These are phyloP conservation scores for Ariopsis seemanni DNA, from an alignment of 2,113 vertebrate species.

Conservation along the genomic window DNA sequence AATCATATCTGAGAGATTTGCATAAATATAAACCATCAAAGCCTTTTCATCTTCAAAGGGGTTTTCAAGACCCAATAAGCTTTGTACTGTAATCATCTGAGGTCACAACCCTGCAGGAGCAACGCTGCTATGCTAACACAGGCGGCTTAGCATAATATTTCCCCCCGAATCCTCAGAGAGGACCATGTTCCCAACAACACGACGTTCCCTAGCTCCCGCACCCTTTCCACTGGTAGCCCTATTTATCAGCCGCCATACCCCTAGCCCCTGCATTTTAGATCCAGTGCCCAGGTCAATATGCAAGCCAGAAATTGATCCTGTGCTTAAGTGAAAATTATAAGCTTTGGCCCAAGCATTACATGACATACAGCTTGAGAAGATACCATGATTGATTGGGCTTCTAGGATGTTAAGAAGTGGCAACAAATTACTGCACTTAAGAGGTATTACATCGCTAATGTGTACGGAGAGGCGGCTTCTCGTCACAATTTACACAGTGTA, in stretches of 20 bases:
- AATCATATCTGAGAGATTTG: conserved; percentile 99
- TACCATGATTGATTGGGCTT: conserved; percentile 47
- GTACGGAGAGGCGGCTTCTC: conserved; percentile 11
- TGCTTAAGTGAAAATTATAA: conserved; percentile 54
- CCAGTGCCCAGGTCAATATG: neutral
- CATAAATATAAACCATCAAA: conserved; percentile 99
- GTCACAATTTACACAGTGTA: conserved; percentile 32
- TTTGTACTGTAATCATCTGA: conserved; percentile 99
- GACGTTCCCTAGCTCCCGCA: conserved; percentile 82
- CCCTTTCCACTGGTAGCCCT: conserved; percentile 63
- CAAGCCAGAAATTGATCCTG: conserved; percentile 17
- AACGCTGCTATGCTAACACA: conserved; percentile 99
- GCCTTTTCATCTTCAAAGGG: conserved; percentile 99
- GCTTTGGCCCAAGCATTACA: conserved; percentile 45
- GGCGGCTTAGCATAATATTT: conserved; percentile 99
- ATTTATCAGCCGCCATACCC: conserved; percentile 22
- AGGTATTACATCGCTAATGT: conserved; percentile 40
- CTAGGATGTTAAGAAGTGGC: conserved; percentile 54
- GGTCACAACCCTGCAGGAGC: conserved; percentile 99
- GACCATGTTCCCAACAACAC: conserved; percentile 84
- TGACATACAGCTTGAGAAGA: conserved; percentile 29
- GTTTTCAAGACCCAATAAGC: conserved; percentile 99
- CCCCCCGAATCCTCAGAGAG: conserved; percentile 80
- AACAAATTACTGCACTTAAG: conserved; percentile 59
- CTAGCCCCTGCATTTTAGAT: neutral